phyloP scores from a whole-genome alignment of 2,113 vertebrate species.

The Grammomys dolichurus region DNA sequence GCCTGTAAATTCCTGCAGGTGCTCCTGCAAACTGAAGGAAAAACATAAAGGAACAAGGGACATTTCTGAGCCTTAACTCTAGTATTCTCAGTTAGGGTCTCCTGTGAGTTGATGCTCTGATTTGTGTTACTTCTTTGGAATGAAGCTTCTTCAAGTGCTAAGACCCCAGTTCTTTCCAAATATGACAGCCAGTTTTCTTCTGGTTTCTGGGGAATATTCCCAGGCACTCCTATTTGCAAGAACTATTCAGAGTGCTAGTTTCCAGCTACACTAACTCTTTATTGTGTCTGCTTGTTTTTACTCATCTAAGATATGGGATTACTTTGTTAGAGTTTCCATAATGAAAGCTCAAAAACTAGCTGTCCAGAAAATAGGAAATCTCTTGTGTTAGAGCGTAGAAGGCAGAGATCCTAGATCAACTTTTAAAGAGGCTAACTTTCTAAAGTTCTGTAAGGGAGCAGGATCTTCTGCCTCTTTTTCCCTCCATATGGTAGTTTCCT shows the following conservation, averaged over 20 bases:
- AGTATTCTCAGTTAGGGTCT: background rate
- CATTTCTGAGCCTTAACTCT: background rate
- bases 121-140: fast-evolving
- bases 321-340: background rate
- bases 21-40: background rate
- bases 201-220: background rate
- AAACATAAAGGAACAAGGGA: background rate
- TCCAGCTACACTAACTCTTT: background rate
- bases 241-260: background rate
- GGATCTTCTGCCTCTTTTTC: too few relatives aligned
- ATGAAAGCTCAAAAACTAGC: background rate
- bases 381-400: background rate
- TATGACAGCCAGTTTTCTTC: background rate
- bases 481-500: background rate
- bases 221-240: background rate
- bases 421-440: background rate
- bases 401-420: background rate
- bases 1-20: background rate
- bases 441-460: background rate
- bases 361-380: background rate
- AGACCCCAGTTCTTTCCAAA: background rate
- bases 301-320: background rate
- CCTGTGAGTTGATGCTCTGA: background rate
- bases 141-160: background rate
- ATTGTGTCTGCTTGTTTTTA: background rate